phyloP scores from a whole-genome alignment of 2,797 vertebrate genomes.

The Miichthys miiuy region DNA sequence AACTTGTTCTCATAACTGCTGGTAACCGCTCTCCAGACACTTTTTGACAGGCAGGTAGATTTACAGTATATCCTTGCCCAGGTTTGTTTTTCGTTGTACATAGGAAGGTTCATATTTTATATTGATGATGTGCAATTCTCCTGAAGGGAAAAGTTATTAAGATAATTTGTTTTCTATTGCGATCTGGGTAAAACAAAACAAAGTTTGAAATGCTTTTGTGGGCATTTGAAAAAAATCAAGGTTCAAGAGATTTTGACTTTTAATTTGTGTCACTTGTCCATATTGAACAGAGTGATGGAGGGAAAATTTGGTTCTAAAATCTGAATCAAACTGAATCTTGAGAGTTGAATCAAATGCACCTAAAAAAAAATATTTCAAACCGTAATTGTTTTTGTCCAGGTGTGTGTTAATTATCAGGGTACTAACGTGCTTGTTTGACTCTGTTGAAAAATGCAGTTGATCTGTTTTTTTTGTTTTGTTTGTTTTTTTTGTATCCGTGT shows the following conservation, averaged over 20 bases:
- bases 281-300: not conserved
- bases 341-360: not conserved
- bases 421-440: constrained; percentile 51
- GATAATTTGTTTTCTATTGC: constrained; percentile 25
- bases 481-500: constrained; percentile 47
- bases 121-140: constrained; percentile 63
- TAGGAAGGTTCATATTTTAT: constrained; percentile 58
- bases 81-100: constrained; percentile 48
- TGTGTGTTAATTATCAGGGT: constrained; percentile 66
- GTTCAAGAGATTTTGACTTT: not conserved
- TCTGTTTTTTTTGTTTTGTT: constrained; percentile 39
- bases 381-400: constrained; percentile 41
- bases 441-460: constrained; percentile 43
- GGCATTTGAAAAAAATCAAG: not conserved
- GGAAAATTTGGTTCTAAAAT: not conserved
- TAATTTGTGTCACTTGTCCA: not conserved
- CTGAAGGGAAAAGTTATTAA: constrained; percentile 51
- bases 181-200: constrained; percentile 32
- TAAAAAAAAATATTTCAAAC: constrained; percentile 39
- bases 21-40: not conserved
- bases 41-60: not conserved
- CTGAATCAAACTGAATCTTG: not conserved
- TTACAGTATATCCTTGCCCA: not conserved
- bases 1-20: not conserved
- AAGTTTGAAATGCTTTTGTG: constrained; percentile 54